These are phyloP conservation scores for Saccostrea glomerata DNA, from an alignment of 1,140 invertebrate genomes.

Conservation along the genomic window DNA sequence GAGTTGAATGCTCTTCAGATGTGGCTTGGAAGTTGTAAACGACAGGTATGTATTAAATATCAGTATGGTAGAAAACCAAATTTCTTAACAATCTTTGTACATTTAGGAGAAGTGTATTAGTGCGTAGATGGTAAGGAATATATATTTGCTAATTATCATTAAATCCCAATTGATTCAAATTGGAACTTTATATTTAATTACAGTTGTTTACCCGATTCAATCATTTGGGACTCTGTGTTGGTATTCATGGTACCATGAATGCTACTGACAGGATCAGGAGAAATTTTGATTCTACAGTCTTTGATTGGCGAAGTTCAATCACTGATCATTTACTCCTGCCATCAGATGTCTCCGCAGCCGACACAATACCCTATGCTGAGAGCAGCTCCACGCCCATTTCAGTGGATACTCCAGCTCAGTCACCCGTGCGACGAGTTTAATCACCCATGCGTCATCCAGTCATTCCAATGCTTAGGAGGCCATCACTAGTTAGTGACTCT, in stretches of 20 bases:
- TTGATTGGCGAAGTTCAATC: slow-evolving; percentile 19
- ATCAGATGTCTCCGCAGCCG: background rate
- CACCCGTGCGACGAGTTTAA: background rate
- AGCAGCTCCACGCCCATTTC: background rate
- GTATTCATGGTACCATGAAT: background rate
- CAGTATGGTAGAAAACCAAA: too few relatives aligned
- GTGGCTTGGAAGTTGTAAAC: slow-evolving; percentile 46
- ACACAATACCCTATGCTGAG: background rate
- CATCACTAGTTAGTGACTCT: background rate
- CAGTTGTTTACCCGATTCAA: background rate
- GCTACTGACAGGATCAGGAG: background rate
- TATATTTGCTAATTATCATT: too few relatives aligned
- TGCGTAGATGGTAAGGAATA: too few relatives aligned
- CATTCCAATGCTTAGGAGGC: background rate
- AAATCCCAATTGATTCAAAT: background rate
- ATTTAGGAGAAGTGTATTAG: too few relatives aligned
- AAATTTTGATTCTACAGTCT: slow-evolving; percentile 3
- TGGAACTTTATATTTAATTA: background rate
- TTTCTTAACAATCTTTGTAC: too few relatives aligned
- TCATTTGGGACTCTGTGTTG: background rate
- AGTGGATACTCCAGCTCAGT: background rate
- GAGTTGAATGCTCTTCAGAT: slow-evolving; percentile 40
- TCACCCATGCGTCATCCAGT: too few relatives aligned
- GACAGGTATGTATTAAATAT: slow-evolving; percentile 33
- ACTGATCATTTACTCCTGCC: background rate